These are phyloP conservation scores for Pinctada fucata DNA, from an alignment of 2,888 invertebrate genomes.

Conservation along the genomic window DNA sequence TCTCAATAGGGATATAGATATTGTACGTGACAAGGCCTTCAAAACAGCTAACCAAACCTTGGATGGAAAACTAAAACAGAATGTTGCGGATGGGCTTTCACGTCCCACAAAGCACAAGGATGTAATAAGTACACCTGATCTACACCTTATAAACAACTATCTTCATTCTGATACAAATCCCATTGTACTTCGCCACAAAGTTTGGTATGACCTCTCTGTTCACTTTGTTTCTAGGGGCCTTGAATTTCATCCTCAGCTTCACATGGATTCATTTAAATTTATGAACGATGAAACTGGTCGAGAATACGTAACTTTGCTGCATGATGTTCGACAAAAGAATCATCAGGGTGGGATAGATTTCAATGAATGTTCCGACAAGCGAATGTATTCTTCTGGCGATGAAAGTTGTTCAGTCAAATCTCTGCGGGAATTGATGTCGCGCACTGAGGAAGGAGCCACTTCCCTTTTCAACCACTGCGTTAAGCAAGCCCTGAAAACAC, in stretches of 20 bases:
- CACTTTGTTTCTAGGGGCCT: slow-evolving; percentile 27
- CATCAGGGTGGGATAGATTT: background rate
- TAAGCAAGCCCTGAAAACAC: slow-evolving; percentile 1
- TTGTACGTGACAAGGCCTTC: slow-evolving; percentile 23
- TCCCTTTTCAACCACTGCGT: slow-evolving; percentile 10
- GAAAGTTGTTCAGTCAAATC: slow-evolving; percentile 27
- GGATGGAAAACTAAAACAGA: slow-evolving; percentile 24
- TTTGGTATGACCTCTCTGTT: slow-evolving; percentile 29
- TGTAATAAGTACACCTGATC: slow-evolving; percentile 21
- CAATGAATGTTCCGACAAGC: background rate
- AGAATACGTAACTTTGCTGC: background rate
- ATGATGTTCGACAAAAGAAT: slow-evolving; percentile 15
- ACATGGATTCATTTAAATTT: slow-evolving; percentile 11
- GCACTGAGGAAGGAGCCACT: background rate
- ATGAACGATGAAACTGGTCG: slow-evolving; percentile 2
- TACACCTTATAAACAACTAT: slow-evolving; percentile 21
- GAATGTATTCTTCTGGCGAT: no score
- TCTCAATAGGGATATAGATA: slow-evolving; percentile 19
- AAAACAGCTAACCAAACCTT: slow-evolving; percentile 6
- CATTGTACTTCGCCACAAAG: slow-evolving; percentile 7
- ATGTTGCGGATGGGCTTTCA: slow-evolving; percentile 20
- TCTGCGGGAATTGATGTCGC: slow-evolving; percentile 7
- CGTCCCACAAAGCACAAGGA: slow-evolving; percentile 29
- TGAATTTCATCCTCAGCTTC: slow-evolving; percentile 24
- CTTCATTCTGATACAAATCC: slow-evolving; percentile 21